These are phyloP conservation scores for Adelognathus sp. DNA, from an alignment of 2,888 invertebrate genomes.

Conservation along the genomic window DNA sequence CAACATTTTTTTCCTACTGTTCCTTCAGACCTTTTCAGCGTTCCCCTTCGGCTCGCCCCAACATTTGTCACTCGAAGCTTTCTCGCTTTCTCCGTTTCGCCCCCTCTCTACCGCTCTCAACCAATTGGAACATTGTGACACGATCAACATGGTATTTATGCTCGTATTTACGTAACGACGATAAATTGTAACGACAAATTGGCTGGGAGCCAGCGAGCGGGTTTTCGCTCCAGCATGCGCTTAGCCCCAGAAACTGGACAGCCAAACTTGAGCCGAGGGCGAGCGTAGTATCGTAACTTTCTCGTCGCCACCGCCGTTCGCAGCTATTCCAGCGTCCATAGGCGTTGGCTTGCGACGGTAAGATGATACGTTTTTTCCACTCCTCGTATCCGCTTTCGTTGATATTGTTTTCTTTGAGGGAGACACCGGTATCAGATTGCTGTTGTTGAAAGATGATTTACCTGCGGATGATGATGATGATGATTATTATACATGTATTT, in stretches of 20 bases:
- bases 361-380: background rate
- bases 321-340: slow-evolving; percentile 41
- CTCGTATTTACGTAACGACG: background rate
- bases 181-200: background rate
- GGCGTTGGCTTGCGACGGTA: slow-evolving; percentile 7
- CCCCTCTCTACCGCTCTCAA: background rate
- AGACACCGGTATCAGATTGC: slow-evolving; percentile 72
- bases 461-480: too few relatives aligned
- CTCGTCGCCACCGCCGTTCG: slow-evolving; percentile 70
- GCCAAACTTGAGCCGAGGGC: slow-evolving; percentile 67
- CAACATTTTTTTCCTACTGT: background rate
- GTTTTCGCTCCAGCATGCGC: background rate
- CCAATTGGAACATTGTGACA: background rate
- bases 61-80: too few relatives aligned
- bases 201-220: background rate
- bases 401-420: slow-evolving; percentile 67
- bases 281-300: slow-evolving; percentile 67
- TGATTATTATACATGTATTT: too few relatives aligned
- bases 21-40: background rate
- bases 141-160: background rate
- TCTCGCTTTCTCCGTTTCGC: too few relatives aligned
- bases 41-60: background rate
- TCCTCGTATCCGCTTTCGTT: slow-evolving; percentile 46
- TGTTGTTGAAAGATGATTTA: slow-evolving; percentile 63
- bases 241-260: slow-evolving; percentile 69